phyloP scores from a whole-genome alignment of 2,888 invertebrate species.

The Amiota communis region DNA sequence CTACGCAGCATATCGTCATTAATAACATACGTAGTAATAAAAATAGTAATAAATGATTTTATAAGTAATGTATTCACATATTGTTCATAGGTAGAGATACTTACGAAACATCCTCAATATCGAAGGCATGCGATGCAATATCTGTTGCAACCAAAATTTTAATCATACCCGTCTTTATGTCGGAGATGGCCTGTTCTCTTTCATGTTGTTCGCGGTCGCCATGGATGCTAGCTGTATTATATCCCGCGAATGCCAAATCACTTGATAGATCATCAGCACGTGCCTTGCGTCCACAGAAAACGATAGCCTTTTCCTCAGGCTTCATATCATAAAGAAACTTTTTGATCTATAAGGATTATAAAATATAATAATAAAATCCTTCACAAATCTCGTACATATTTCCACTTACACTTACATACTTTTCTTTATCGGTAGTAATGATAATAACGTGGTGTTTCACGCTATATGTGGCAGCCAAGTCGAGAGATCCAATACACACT shows the following conservation, averaged over 20 bases:
- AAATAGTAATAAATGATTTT: too few relatives aligned
- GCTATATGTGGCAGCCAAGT: slow-evolving; percentile 91
- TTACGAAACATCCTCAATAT: slow-evolving; percentile 88
- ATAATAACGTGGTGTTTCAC: slow-evolving; percentile 88
- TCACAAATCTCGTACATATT: neutral
- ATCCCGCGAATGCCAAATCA: slow-evolving; percentile 82
- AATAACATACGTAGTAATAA: slow-evolving; percentile 79
- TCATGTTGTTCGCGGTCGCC: slow-evolving; percentile 89
- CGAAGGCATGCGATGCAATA: slow-evolving; percentile 94
- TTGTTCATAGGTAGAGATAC: too few relatives aligned
- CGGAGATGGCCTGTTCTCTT: slow-evolving; percentile 86
- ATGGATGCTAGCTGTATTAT: slow-evolving; percentile 87
- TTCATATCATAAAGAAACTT: slow-evolving; percentile 82
- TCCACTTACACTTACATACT: slow-evolving; percentile 64
- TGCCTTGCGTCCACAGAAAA: slow-evolving; percentile 91
- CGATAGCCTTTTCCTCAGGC: slow-evolving; percentile 86
- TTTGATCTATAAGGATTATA: slow-evolving; percentile 74
- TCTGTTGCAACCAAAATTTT: slow-evolving; percentile 94
- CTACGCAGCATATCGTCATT: slow-evolving; percentile 95
- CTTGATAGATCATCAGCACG: slow-evolving; percentile 88
- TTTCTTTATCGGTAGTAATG: slow-evolving; percentile 82
- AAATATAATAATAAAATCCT: neutral
- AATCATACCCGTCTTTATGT: slow-evolving; percentile 85
- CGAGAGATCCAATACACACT: slow-evolving; percentile 89
- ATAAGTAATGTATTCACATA: too few relatives aligned